Percentiles rank a stretch among this genome's conserved stretches.
Evolutionary conservation across 2,797 vertebrate species (phyloP).

Genomic region (Argentina silus): DNA sequence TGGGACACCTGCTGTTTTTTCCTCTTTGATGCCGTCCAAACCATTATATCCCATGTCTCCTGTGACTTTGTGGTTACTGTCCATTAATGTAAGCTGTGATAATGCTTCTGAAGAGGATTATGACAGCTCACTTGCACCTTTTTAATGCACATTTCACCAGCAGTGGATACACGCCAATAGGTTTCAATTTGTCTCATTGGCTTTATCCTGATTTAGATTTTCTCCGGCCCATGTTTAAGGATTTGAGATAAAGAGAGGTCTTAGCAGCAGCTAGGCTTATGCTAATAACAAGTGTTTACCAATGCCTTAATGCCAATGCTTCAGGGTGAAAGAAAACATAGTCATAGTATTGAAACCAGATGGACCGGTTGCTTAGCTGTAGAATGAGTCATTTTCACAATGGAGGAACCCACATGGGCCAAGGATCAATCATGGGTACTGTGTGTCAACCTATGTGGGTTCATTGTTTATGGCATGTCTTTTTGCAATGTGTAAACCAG

Average conservation of each 20-base stretch:
- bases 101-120: constrained; percentile 30
- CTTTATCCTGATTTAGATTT: constrained; percentile 8
- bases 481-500: too few species aligned
- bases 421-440: not conserved
- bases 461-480: too few species aligned
- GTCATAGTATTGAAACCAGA: not conserved
- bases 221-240: not conserved
- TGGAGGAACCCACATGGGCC: not conserved
- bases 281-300: not conserved
- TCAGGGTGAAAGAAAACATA: not conserved
- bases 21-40: constrained; percentile 20
- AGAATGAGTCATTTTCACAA: not conserved
- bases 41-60: constrained; percentile 21
- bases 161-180: constrained; percentile 7
- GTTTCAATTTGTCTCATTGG: constrained; percentile 21
- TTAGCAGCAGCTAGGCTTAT: constrained; percentile 8
- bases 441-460: not conserved
- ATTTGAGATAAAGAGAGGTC: constrained; percentile 5
- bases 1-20: constrained; percentile 38
- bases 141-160: constrained; percentile 12
- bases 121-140: constrained; percentile 19
- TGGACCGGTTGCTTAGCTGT: not conserved
- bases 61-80: constrained; percentile 35
- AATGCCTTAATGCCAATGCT: not conserved
- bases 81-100: constrained; percentile 42